Base-by-base conservation (phyloP, 2,888 invertebrate species). In the Leptura quadrifasciata region DNA sequence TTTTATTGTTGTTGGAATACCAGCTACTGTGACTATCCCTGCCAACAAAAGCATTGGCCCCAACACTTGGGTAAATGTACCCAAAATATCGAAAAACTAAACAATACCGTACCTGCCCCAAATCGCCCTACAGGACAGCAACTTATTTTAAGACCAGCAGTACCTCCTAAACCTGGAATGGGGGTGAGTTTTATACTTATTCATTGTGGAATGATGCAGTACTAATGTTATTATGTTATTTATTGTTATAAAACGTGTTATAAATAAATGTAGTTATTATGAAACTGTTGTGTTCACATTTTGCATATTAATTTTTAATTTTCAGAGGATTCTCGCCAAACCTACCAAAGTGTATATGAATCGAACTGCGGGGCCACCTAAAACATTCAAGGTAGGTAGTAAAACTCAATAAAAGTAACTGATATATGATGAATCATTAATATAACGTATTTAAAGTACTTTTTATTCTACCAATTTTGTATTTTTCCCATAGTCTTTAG, bases 1-100 rank as follows among this genome's bases (percentile, higher is more conserved):
- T 96, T 96, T 88, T 97, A 97, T 89, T 98, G 98, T 86, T 98
- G 98, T 87, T 98, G 98, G 97, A 98, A 97, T 90, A 97, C 97
- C 0, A 94, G 96, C 70, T 98, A 98, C 89, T 98, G 98, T 89
- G 95, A 96, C 90, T 95, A 95, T 87, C 92, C 94, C 1, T 98
- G 98, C 85, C 97, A 97, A 89, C 93, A 95, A 85, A 91, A 93
- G 81, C 97, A 97, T 88, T 97, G 97, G 97, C 89, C 94, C 0
- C 90, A 91, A 9, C 97, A 97, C 88, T 93, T 92, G 91, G 86
- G 89, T 72, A 91, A 91, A 57, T 94, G 94, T 84, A 91, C 92
- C 1, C 92, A 92, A 79, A 85, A 77, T 70, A 79, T 76, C 24
- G 83, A 81, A 65, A 81, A 81, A 52, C 69, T 76, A 35, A 78